Evolutionary conservation across 2,113 vertebrate genomes (phyloP), one percentile per base, ranked within the genome.

Genomic region (Labeo rohita): DNA sequence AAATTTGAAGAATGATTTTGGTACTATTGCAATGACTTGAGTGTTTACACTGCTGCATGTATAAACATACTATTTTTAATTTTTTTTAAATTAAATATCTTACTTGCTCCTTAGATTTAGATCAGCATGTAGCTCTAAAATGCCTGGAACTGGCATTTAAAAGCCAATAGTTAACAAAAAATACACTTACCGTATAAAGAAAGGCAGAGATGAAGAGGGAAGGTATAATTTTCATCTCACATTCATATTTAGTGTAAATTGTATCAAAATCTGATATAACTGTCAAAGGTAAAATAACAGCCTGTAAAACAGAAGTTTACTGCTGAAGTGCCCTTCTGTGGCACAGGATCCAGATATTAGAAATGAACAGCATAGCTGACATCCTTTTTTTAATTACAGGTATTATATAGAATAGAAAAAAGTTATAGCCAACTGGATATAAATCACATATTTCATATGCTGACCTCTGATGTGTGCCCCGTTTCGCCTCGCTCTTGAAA

Each of bases 391-490:
- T 80, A 49, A 65, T 81, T 81, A 66, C n/a, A 81, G 73, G 73
- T 49, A 75, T 23, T 2, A 28, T 50, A 50, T 75, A 50, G 11
- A 23, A 45, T 18, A 49, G 61, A 81, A 80, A n/a, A 45, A 61
- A 12, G 54, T 28, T 28, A 28, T 28, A 12, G 54, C 36, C 21
- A 79, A 43, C 52, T 79, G 34, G 50, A 79, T 79, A 79, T 47
- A 80, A 61, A 39, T 63, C 54, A 66, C 2, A 66, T 81, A 66
- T 81, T 81, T 81, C 79, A 81, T 49, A 47, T 65, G 79, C 79
- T 81, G 79, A 81, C 79, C 79, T 66, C 59, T 81, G 59, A 66
- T 66, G 79, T 4, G 8, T 34, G 79, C 79, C 59, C n/a, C 39
- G 65, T 81, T 45, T 81, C 59, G 13, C 45, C 59, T 80, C 13